These are phyloP conservation scores for Poecilia latipinna DNA, from an alignment of 2,113 vertebrate genomes.

Conservation along the genomic window DNA sequence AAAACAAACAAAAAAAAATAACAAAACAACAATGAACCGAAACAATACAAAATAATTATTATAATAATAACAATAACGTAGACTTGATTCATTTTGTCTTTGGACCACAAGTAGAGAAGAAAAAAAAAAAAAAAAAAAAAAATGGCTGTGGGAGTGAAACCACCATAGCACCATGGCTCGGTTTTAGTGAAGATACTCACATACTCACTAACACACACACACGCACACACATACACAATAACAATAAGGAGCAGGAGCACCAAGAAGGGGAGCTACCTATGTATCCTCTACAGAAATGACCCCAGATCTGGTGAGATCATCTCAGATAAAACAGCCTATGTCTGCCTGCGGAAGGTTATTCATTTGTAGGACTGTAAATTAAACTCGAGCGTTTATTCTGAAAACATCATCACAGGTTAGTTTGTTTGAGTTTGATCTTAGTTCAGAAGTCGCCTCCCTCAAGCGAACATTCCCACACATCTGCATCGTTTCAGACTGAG, in stretches of 20 bases:
- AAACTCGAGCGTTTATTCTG: not conserved
- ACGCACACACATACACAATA: conserved; percentile 2
- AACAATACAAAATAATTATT: conserved; percentile 26
- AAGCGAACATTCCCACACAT: too few relatives aligned
- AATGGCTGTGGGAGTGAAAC: conserved; percentile 9
- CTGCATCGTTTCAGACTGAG: not conserved
- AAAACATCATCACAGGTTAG: not conserved
- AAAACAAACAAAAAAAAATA: conserved; percentile 68
- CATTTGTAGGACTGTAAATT: conserved; percentile 17
- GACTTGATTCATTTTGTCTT: conserved; percentile 34
- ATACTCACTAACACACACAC: conserved; percentile 10
- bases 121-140: conserved; percentile 15
- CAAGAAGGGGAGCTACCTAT: conserved; percentile 25
- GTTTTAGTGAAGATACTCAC: conserved; percentile 38
- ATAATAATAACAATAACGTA: conserved; percentile 47
- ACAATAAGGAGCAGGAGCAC: not conserved
- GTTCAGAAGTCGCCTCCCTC: not conserved
- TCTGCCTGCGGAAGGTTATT: conserved; percentile 5
- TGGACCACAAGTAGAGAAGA: conserved; percentile 35
- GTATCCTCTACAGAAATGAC: conserved; percentile 38
- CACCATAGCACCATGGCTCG: conserved; percentile 36
- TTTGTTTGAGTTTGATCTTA: not conserved
- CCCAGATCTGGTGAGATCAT: conserved; percentile 26
- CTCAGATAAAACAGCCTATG: conserved; percentile 2
- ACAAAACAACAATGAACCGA: not conserved